Conservation (phyloP, 2,888 invertebrate species). For the Erebia ligea region DNA sequence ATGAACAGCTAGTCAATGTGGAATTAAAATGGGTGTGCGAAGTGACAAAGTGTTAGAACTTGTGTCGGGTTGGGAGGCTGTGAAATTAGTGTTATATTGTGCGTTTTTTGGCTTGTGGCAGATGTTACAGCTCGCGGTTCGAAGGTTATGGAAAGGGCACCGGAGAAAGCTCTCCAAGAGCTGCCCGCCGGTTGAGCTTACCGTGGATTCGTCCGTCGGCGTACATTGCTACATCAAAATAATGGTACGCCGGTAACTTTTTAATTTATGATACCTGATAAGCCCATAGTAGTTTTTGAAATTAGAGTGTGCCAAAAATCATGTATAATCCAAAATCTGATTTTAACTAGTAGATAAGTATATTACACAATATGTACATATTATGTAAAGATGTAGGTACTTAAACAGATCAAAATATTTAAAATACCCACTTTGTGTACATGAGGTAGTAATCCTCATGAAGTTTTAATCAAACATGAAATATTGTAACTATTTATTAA, state of each 20-base stretch:
- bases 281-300: too few relatives aligned
- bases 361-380: too few relatives aligned
- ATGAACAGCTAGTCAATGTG: slow-evolving; percentile 33
- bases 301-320: too few relatives aligned
- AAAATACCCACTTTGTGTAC: too few relatives aligned
- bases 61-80: slow-evolving; percentile 70
- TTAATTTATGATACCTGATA: background rate
- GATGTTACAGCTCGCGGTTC: slow-evolving; percentile 60
- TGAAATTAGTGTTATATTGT: slow-evolving; percentile 65
- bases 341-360: too few relatives aligned
- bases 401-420: too few relatives aligned
- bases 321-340: too few relatives aligned
- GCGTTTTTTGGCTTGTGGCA: slow-evolving; percentile 70
- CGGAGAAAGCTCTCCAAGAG: slow-evolving; percentile 59
- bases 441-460: too few relatives aligned
- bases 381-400: too few relatives aligned
- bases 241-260: slow-evolving; percentile 53
- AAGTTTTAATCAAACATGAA: too few relatives aligned
- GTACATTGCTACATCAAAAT: slow-evolving; percentile 77
- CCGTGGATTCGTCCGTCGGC: slow-evolving; percentile 71
- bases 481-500: too few relatives aligned
- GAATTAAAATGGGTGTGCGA: slow-evolving; percentile 57
- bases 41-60: slow-evolving; percentile 60
- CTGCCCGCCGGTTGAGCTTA: slow-evolving; percentile 61
- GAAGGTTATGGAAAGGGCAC: slow-evolving; percentile 72